Evolutionary conservation across 2,113 vertebrate genomes (phyloP).

Genomic region (Cheilinus undulatus): DNA sequence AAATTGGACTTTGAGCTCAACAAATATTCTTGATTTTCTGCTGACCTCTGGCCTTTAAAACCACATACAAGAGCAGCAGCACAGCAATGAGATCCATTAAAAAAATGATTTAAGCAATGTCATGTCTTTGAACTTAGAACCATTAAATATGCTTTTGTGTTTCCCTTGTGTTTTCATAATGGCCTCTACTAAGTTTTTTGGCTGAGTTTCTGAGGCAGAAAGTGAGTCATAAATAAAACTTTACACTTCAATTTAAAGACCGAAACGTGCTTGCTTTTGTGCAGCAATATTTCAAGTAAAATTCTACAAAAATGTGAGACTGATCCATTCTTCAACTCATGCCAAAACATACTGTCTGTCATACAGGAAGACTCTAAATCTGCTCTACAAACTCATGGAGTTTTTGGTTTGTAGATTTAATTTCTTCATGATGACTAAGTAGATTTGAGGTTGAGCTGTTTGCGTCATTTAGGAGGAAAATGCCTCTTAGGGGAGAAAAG

Average conservation of each 20-base stretch:
- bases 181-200: background rate
- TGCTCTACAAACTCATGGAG: background rate
- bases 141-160: background rate
- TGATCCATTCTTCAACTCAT: background rate
- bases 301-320: conserved; percentile 25
- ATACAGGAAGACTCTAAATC: background rate
- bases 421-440: background rate
- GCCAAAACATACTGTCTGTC: conserved; percentile 4
- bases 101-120: background rate
- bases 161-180: background rate
- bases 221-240: conserved; percentile 26
- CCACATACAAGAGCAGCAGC: background rate
- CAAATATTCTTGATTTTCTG: background rate
- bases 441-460: background rate
- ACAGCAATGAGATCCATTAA: background rate
- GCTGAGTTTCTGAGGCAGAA: background rate
- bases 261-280: background rate
- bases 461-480: background rate
- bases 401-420: background rate
- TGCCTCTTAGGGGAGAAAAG: background rate
- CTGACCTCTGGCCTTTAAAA: background rate
- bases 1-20: background rate
- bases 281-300: background rate
- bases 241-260: conserved; percentile 4
- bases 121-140: conserved; percentile 1